phyloP scores from a whole-genome alignment of 2,888 invertebrate genomes.

The Trichopria drosophilae region DNA sequence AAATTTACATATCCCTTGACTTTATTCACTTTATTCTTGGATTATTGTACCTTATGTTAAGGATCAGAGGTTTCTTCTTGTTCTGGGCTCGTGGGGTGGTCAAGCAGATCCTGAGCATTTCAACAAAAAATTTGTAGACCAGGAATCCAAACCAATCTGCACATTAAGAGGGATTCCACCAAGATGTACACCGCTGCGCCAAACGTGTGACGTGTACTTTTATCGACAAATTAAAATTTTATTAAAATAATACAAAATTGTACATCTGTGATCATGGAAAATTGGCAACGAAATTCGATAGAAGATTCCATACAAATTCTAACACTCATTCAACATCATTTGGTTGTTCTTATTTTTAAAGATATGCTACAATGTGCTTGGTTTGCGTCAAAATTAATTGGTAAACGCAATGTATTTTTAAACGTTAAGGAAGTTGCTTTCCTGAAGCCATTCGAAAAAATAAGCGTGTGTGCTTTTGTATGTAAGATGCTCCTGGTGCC shows the following conservation, averaged over 20 bases:
- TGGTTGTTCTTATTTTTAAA: not conserved
- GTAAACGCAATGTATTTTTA: not conserved
- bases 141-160: not conserved
- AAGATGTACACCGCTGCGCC: constrained; percentile 11
- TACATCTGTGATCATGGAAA: not conserved
- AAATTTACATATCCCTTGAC: constrained; percentile 18
- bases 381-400: too few species aligned
- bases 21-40: not conserved
- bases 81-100: constrained; percentile 8
- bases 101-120: too few species aligned
- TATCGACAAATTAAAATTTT: constrained; percentile 9
- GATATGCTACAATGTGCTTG: too few species aligned
- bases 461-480: not conserved
- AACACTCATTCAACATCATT: constrained; percentile 1
- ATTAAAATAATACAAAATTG: constrained; percentile 8
- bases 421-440: constrained; percentile 8
- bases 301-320: constrained; percentile 5
- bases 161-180: constrained; percentile 6
- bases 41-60: not conserved
- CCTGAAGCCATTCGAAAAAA: not conserved
- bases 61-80: constrained; percentile 3
- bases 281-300: not conserved
- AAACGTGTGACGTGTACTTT: constrained; percentile 15
- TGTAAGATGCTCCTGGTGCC: constrained; percentile 5
- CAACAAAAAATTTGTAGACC: not conserved